These are phyloP conservation scores for Papio anubis DNA, from an alignment of 2,113 vertebrate genomes.

Conservation along the genomic window DNA sequence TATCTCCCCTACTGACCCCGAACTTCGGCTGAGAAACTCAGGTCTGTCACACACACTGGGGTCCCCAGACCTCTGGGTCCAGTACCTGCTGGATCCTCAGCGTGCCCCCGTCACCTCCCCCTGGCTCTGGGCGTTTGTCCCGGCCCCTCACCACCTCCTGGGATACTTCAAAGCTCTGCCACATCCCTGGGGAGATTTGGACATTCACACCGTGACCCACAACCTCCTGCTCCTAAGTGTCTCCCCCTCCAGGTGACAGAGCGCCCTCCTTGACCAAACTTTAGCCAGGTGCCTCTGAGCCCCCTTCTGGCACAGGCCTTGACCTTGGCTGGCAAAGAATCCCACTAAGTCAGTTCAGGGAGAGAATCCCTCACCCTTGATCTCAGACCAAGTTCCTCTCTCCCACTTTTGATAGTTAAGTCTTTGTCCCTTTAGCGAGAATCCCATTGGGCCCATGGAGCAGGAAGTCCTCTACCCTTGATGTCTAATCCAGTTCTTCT, in stretches of 20 bases:
- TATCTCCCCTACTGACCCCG: background rate
- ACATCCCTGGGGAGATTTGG: background rate
- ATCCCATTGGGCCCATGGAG: background rate
- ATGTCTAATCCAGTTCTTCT: background rate
- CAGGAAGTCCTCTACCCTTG: background rate
- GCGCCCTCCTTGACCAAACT: background rate
- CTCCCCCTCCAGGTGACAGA: background rate
- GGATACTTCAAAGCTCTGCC: background rate
- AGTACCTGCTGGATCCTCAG: background rate
- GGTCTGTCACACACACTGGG: background rate
- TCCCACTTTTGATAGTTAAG: background rate
- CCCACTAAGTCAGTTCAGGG: background rate
- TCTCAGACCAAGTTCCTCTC: background rate
- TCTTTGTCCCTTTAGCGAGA: background rate
- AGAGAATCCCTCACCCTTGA: background rate
- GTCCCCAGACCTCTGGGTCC: background rate
- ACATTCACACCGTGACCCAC: accelerated
- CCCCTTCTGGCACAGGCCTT: background rate
- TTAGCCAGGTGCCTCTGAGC: background rate
- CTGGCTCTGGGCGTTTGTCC: background rate
- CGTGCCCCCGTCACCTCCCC: accelerated
- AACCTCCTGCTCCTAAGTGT: background rate
- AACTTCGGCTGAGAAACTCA: no score
- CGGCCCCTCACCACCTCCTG: accelerated
- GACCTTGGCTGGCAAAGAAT: background rate